These are phyloP conservation scores for Papilio demoleus DNA, from an alignment of 2,888 invertebrate species.

Conservation along the genomic window DNA sequence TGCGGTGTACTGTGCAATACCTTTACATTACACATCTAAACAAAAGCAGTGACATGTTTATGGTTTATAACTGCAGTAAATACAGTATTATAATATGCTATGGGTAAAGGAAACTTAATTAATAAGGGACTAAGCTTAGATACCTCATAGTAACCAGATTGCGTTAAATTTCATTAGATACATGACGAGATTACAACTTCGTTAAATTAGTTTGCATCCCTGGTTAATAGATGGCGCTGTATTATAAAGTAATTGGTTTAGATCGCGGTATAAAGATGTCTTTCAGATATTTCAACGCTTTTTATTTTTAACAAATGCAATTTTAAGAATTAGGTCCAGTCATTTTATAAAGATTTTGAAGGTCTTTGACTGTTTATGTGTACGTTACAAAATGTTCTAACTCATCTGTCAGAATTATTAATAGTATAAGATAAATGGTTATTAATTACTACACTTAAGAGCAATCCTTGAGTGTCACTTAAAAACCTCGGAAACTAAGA, in stretches of 20 bases:
- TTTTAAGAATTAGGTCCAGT: too few species aligned
- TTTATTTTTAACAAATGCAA: too few species aligned
- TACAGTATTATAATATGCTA: constrained; percentile 26
- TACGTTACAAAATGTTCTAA: too few species aligned
- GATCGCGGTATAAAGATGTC: background rate
- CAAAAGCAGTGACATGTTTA: constrained; percentile 33
- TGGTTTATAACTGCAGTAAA: constrained; percentile 30
- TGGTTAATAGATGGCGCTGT: constrained; percentile 6
- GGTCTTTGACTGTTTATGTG: too few species aligned
- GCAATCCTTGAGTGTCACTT: too few species aligned
- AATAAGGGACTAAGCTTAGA: constrained; percentile 29
- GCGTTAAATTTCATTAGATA: constrained; percentile 19
- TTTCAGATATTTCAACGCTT: background rate
- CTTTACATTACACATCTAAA: constrained; percentile 22
- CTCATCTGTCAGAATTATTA: too few species aligned
- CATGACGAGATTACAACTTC: constrained; percentile 14
- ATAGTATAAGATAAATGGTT: too few species aligned
- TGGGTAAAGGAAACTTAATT: constrained; percentile 33
- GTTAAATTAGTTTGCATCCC: constrained; percentile 8
- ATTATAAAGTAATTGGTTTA: background rate
- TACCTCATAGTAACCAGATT: constrained; percentile 5
- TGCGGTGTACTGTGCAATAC: constrained; percentile 8
- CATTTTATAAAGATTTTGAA: too few species aligned
- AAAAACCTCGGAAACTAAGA: too few species aligned
- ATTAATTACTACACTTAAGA: too few species aligned